A percentile compares a stretch with the other conserved stretches of the same genome.
These are phyloP conservation scores for Probosciger aterrimus DNA, from an alignment of 2,113 vertebrate species.

Conservation along the genomic window DNA sequence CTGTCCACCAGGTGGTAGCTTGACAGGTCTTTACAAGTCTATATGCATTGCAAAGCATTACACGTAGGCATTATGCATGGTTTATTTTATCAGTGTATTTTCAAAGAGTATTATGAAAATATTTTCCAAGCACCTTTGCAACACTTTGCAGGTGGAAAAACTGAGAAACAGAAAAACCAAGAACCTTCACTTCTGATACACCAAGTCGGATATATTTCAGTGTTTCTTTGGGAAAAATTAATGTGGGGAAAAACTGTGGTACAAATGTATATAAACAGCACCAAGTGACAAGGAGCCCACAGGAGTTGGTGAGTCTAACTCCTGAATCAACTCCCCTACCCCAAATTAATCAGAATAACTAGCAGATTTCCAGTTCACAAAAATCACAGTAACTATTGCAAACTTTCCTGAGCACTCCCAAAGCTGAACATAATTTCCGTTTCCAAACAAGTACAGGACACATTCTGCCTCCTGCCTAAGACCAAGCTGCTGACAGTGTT, in stretches of 20 bases:
- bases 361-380: background rate
- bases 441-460: background rate
- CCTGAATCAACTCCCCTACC: background rate
- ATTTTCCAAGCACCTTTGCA: background rate
- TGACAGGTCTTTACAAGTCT: background rate
- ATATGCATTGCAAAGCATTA: background rate
- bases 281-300: background rate
- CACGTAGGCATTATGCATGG: accelerated
- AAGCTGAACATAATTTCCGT: background rate
- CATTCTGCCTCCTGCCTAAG: background rate
- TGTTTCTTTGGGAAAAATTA: background rate
- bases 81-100: background rate
- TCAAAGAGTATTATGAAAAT: background rate
- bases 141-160: background rate
- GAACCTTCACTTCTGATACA: background rate
- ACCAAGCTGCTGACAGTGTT: background rate
- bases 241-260: background rate
- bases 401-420: background rate
- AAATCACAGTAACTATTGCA: background rate
- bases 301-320: accelerated
- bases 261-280: background rate
- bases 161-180: background rate
- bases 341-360: background rate
- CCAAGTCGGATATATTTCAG: background rate
- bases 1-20: background rate